Percentiles rank a stretch among this genome's conserved stretches.
Evolutionary conservation across 1,140 invertebrate species (phyloP).

Genomic region (Pteromalus puparum): DNA sequence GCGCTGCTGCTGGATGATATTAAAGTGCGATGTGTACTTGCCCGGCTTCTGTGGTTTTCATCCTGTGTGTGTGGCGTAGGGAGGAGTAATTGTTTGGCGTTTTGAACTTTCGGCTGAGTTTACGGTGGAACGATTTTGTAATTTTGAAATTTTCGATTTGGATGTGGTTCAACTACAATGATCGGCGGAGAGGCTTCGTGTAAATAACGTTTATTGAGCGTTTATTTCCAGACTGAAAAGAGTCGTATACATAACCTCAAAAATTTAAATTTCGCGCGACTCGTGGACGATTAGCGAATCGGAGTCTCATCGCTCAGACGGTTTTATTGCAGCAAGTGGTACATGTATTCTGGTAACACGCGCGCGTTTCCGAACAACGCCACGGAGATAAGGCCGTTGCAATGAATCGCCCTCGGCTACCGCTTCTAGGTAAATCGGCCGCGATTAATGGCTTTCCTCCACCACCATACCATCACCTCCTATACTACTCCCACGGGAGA

Average conservation of each 20-base stretch:
- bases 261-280: no score
- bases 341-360: not conserved
- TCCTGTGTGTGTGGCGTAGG: no score
- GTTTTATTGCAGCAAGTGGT: not conserved
- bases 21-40: not conserved
- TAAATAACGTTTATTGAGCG: no score
- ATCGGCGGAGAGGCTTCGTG: no score
- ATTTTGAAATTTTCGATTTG: no score
- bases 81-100: no score
- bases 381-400: not conserved
- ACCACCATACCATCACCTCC: no score
- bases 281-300: not conserved
- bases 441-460: conserved; percentile 2
- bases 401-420: not conserved
- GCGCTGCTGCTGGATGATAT: not conserved
- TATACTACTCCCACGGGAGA: not conserved
- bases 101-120: no score
- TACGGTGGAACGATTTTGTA: no score
- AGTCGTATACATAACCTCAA: no score
- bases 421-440: conserved; percentile 9
- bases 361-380: not conserved
- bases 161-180: no score
- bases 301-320: not conserved
- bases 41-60: not conserved
- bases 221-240: no score